These are phyloP conservation scores for Bradypodion ventrale DNA, from an alignment of 2,797 vertebrate genomes.

Conservation along the genomic window DNA sequence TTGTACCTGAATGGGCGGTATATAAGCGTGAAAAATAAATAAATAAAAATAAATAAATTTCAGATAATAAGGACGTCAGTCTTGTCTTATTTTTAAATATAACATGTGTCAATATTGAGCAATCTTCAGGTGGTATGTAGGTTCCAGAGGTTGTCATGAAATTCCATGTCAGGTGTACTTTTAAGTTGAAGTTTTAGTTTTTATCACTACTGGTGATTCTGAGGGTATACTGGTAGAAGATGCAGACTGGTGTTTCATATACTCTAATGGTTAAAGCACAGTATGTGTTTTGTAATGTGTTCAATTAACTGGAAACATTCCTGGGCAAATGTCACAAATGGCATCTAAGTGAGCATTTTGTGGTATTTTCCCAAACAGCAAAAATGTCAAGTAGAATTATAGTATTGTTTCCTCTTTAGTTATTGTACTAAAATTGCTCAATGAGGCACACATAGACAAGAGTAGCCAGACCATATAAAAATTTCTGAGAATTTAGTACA, in stretches of 20 bases:
- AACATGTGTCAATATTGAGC: background rate
- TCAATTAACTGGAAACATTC: background rate
- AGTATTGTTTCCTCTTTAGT: background rate
- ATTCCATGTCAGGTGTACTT: background rate
- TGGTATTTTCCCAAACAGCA: background rate
- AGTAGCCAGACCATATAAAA: background rate
- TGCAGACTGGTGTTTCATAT: background rate
- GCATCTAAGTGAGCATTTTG: background rate
- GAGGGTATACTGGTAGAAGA: background rate
- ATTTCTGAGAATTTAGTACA: background rate
- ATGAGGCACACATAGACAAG: background rate
- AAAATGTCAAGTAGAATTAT: background rate
- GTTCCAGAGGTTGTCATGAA: background rate
- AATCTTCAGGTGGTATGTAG: background rate
- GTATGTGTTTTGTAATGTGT: background rate
- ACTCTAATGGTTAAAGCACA: background rate
- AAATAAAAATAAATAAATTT: no score
- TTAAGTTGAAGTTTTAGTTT: background rate
- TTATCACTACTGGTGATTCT: background rate
- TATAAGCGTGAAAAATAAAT: no score
- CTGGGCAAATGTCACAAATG: background rate
- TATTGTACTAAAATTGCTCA: background rate
- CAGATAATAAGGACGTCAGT: background rate
- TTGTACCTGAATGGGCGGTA: no score
- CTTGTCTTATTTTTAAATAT: background rate